A percentile compares a stretch with the other conserved stretches of the same genome.
phyloP scores from a whole-genome alignment of 2,888 invertebrate species.

The Masnerella sp. region DNA sequence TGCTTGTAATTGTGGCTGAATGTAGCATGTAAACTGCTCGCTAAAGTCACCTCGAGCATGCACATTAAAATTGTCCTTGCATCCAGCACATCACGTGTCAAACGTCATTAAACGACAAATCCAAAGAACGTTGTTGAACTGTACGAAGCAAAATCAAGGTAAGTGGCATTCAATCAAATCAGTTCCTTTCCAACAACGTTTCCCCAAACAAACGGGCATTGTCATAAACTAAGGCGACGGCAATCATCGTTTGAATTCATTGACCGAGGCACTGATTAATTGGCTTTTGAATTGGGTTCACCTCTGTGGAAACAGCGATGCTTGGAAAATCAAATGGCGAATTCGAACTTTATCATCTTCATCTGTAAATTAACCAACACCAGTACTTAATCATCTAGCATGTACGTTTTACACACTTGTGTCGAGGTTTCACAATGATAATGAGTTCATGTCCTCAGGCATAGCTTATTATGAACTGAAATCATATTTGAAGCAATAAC shows the following conservation, averaged over 20 bases:
- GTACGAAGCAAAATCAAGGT: constrained; percentile 25
- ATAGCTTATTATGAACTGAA: constrained; percentile 13
- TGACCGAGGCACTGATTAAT: constrained; percentile 69
- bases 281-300: constrained; percentile 69
- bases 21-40: constrained; percentile 39
- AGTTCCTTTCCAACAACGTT: background rate
- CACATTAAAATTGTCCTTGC: constrained; percentile 34
- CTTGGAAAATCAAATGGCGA: constrained; percentile 31
- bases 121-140: constrained; percentile 18
- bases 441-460: constrained; percentile 22
- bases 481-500: constrained; percentile 10
- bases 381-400: constrained; percentile 43
- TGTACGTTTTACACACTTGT: constrained; percentile 34
- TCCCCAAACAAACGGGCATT: background rate
- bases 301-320: constrained; percentile 15
- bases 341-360: constrained; percentile 41
- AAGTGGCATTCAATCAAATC: constrained; percentile 25
- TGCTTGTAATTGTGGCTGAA: constrained; percentile 33
- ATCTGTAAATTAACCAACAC: constrained; percentile 49
- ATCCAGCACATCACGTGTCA: constrained; percentile 29
- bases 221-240: constrained; percentile 49
- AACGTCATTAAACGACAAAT: constrained; percentile 28
- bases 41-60: constrained; percentile 39
- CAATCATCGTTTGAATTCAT: constrained; percentile 63
- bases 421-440: constrained; percentile 36